A percentile compares a stretch with the other conserved stretches of the same genome.
Evolutionary conservation across 1,140 invertebrate species (phyloP).

Genomic region (Pachypsylla venusta): DNA sequence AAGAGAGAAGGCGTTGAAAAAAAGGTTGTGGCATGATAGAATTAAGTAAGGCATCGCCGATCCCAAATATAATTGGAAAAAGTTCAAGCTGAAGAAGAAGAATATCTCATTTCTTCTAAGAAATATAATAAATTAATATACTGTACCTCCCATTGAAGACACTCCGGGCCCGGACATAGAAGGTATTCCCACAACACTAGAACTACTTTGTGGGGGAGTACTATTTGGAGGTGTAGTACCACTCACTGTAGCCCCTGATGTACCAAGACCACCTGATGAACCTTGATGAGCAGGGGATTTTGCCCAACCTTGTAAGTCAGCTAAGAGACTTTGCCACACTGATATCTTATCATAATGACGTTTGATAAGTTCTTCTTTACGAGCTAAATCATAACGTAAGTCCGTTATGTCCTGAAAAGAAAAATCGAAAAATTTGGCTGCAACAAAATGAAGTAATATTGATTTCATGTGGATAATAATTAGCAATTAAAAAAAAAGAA

Average conservation of each 20-base stretch:
- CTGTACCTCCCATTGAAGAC: background rate
- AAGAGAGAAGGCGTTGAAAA: too few species aligned
- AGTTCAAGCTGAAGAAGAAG: too few species aligned
- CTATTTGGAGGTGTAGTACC: background rate
- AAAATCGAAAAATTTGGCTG: background rate
- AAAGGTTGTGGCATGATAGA: too few species aligned
- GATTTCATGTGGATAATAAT: too few species aligned
- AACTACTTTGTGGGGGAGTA: background rate
- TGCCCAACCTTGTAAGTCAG: conserved; percentile 43
- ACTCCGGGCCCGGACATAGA: background rate
- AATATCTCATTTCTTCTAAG: too few species aligned
- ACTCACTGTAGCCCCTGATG: conserved; percentile 13
- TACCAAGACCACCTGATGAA: conserved; percentile 13
- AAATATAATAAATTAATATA: too few species aligned
- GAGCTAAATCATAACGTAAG: conserved; percentile 57
- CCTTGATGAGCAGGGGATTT: conserved; percentile 27
- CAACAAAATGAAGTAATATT: too few species aligned
- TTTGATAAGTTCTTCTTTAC: conserved; percentile 77
- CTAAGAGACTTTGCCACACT: conserved; percentile 73
- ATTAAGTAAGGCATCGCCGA: too few species aligned
- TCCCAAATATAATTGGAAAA: too few species aligned
- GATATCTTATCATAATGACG: conserved; percentile 80
- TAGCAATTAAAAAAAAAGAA: too few species aligned
- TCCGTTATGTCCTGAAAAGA: conserved; percentile 57
- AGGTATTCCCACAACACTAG: too few species aligned